These are phyloP conservation scores for Elaphurus davidianus DNA, from an alignment of 2,113 vertebrate genomes.

Conservation along the genomic window DNA sequence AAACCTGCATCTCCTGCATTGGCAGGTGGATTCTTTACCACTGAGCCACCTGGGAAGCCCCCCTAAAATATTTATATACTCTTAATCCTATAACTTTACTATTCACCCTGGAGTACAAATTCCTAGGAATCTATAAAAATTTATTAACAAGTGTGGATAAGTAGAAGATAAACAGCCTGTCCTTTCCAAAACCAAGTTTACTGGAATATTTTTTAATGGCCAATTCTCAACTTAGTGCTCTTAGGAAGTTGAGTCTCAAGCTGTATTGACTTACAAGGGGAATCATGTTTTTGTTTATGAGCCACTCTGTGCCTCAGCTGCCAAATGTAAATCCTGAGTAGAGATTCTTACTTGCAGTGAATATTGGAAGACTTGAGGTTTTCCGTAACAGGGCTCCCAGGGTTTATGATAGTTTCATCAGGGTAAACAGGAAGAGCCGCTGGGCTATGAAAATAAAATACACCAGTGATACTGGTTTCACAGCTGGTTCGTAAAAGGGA, in stretches of 20 bases:
- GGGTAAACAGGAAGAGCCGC: background rate
- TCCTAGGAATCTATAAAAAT: background rate
- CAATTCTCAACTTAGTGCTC: background rate
- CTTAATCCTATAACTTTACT: background rate
- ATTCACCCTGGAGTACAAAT: background rate
- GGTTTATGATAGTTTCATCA: background rate
- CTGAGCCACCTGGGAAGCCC: background rate
- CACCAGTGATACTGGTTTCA: background rate
- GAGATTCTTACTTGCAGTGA: background rate
- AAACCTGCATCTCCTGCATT: background rate
- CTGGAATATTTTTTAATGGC: background rate
- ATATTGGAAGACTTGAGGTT: background rate
- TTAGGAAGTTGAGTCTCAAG: background rate
- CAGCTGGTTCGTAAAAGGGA: background rate
- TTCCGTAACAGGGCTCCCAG: background rate
- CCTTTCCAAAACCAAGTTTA: slow-evolving; percentile 14
- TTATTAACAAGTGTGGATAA: background rate
- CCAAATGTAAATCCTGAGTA: background rate
- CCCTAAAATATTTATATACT: background rate
- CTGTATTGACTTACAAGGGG: background rate
- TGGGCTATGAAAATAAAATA: background rate
- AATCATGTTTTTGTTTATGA: background rate
- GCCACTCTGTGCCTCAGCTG: background rate
- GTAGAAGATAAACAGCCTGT: background rate
- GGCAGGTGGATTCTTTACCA: background rate